phyloP scores from a whole-genome alignment of 2,797 vertebrate species.

The Darevskia mixta region DNA sequence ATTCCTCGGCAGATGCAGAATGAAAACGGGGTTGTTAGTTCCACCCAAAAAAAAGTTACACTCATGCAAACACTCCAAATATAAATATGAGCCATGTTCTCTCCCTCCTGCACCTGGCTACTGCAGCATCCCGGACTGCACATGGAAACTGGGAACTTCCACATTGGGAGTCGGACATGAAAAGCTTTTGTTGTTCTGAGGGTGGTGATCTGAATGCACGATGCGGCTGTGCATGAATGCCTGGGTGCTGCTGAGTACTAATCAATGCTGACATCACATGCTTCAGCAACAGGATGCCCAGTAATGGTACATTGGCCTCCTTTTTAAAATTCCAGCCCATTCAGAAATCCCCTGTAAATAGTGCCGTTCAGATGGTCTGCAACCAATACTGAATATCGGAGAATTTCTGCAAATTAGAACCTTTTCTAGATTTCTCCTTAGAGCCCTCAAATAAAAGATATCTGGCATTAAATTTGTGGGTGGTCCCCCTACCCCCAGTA shows the following conservation, averaged over 20 bases:
- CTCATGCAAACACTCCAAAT: neutral
- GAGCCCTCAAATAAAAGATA: neutral
- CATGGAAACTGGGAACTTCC: neutral
- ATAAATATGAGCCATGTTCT: neutral
- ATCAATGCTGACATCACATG: neutral
- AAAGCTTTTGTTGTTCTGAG: neutral
- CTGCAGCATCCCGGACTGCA: neutral
- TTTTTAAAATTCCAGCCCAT: conserved; percentile 21
- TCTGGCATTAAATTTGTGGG: accelerated
- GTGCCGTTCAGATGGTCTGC: neutral
- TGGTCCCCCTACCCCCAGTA: too few relatives aligned
- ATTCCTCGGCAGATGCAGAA: conserved; percentile 22
- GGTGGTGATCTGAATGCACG: conserved; percentile 14
- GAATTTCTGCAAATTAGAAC: neutral
- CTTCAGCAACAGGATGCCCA: neutral
- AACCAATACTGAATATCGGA: neutral
- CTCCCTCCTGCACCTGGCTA: neutral
- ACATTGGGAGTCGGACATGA: neutral
- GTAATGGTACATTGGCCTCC: conserved; percentile 5
- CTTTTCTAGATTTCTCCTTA: neutral
- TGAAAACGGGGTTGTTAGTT: neutral
- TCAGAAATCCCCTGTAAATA: conserved; percentile 13
- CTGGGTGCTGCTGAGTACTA: neutral
- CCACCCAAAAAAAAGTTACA: accelerated
- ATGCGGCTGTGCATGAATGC: neutral